Evolutionary conservation across 35 echinoderm and acorn worm genomes (phyloP), one percentile per base, ranked within the genome.

Genomic region (Apostichopus japonicus): DNA sequence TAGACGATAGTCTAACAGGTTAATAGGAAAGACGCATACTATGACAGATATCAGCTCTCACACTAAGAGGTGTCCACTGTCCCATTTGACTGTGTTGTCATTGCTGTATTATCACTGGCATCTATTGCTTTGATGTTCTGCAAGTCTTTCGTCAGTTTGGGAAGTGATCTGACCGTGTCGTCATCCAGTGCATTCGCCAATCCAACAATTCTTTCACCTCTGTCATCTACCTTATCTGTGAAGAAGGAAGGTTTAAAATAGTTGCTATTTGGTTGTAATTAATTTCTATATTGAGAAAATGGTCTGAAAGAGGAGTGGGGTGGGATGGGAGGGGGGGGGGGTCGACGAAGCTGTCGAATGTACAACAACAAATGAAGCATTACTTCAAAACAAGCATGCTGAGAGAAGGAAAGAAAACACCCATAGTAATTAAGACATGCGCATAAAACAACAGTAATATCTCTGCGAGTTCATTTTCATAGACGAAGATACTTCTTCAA

Each of bases 211-310:
- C 92, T 93, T 23, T 93, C 92, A 16, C 92, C 92, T 54, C 58
- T 93, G 56, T 73, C 77, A 67, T 93, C 92, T 5, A 93, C 92
- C 90, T 93, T 93, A 77, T 93, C 92, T 93, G 86, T 15, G 56
- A 79, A 53, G 33, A 44, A 44, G 33, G 33, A 44, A 44, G 33
- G 33, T 44, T 44, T 44, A 1, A 44, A 44, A 44, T 44, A 44
- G 33, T 44, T 44, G 33, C 2, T 44, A 44, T 44, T 44, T 44
- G 33, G 33, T 44, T 44, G 33, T 44, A 44, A 44, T 44, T 44
- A 44, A 44, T 3, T 0, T 44, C 2, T 44, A 44, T 44, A 0
- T 44, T 44, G 33, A 44, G 33, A 44, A 3, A 44, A 44, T 44
- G 27, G 33, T 44, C 33, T 44, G 33, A 44, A 4, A 44, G 33